Base-by-base conservation (phyloP, 2,113 vertebrate species). In the Chaetorhynchus papuensis region DNA sequence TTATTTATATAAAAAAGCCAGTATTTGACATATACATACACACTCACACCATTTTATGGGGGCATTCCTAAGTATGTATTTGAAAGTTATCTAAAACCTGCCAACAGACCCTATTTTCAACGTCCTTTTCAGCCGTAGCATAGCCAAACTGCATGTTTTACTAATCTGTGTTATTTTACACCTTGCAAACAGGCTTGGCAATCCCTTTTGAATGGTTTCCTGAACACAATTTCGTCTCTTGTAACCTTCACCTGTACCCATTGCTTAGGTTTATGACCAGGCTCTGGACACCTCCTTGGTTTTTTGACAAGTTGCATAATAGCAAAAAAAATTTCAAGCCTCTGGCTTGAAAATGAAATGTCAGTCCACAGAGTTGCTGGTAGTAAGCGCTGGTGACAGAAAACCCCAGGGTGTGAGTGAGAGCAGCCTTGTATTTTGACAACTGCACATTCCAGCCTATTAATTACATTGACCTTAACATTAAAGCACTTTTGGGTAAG, bases 391-490 rank as follows among this genome's bases (percentile, higher is more conserved):
- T 83, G 70, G 61, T 95, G 81, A 97, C 79, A 96, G 65, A 91
- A 97, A 94, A 86, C 76, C 45, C 17, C 59, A 72, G 72, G 54
- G 52, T 76, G 72, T 49, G 87, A 90, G 78, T 92, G 91, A 93
- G 95, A 97, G 54, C 53, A 93, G 56, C 39, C 87, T 92, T 80
- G 27, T 84, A 75, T 44, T 71, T 52, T 71, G 39, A 75, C 83
- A 78, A 33, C 57, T 88, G 71, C 71, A 90, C 78, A 95, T 89
- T 95, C 59, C 65, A 79, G 35, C 63, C 66, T 89, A 93, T 96
- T 91, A 91, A 76, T 96, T 96, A 95, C 21, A 13, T 26, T 83
- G 90, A 93, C 82, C 96, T 95, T 76, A 76, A 60, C 37, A 79
- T 64, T 74, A 87, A 82, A 80, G 3, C 52, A 94, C 39, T 53